Evolutionary conservation across 2,113 vertebrate genomes (phyloP).

Genomic region (Grus americana): DNA sequence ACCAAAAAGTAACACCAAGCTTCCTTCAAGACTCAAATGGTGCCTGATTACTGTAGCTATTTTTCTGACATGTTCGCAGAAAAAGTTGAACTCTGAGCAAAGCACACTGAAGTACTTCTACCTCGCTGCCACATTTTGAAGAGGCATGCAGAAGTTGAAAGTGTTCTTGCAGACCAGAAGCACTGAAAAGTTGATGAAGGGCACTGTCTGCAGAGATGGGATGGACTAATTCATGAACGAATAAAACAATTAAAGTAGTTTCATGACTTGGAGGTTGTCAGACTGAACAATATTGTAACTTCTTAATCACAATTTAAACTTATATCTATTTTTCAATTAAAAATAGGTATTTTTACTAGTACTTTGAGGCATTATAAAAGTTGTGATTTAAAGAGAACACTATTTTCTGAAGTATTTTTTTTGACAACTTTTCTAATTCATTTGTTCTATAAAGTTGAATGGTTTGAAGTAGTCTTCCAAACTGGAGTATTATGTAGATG

Average conservation of each 20-base stretch:
- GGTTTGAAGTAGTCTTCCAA: neutral
- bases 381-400: neutral
- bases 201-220: neutral
- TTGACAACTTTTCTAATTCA: neutral
- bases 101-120: neutral
- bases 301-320: neutral
- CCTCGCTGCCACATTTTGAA: constrained; percentile 12
- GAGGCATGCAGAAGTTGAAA: neutral
- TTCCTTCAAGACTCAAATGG: neutral
- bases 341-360: neutral
- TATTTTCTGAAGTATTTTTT: neutral
- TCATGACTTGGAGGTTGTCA: neutral
- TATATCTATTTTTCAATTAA: neutral
- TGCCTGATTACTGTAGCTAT: neutral
- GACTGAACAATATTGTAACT: neutral
- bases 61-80: neutral
- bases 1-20: neutral
- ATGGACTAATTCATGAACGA: neutral
- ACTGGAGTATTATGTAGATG: neutral
- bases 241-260: neutral
- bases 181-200: neutral
- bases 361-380: neutral
- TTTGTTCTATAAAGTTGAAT: neutral
- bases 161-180: neutral
- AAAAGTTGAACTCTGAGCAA: neutral